phyloP scores from a whole-genome alignment of 2,113 vertebrate species.

The Rhinichthys klamathensis region DNA sequence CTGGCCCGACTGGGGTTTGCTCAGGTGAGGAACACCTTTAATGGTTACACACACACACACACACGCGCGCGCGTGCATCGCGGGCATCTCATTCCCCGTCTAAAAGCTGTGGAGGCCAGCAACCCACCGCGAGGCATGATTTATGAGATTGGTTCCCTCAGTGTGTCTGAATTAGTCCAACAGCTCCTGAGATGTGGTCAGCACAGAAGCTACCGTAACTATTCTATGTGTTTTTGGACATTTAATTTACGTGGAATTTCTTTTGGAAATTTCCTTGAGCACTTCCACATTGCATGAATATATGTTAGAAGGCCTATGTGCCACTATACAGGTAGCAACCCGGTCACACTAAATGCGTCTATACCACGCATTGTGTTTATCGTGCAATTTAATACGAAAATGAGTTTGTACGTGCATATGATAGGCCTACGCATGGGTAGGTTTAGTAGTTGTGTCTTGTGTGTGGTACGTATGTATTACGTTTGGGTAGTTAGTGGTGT shows the following conservation, averaged over 20 bases:
- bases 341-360: too few relatives aligned
- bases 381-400: too few relatives aligned
- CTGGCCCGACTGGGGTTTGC: slow-evolving; percentile 74
- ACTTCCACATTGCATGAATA: background rate
- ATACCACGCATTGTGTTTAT: too few relatives aligned
- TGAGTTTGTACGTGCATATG: too few relatives aligned
- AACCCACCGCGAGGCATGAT: slow-evolving; percentile 49
- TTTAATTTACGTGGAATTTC: background rate
- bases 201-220: slow-evolving; percentile 18
- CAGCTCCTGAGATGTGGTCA: slow-evolving; percentile 50
- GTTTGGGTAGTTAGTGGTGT: too few relatives aligned
- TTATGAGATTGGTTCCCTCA: slow-evolving; percentile 56
- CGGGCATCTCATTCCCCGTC: slow-evolving; percentile 50
- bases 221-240: slow-evolving; percentile 22
- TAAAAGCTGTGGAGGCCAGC: slow-evolving; percentile 42
- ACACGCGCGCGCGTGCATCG: too few relatives aligned
- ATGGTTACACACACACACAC: slow-evolving; percentile 41
- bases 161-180: slow-evolving; percentile 54
- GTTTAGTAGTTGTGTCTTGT: too few relatives aligned
- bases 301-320: background rate
- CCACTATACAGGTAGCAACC: too few relatives aligned
- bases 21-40: slow-evolving; percentile 51
- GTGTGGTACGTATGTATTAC: too few relatives aligned
- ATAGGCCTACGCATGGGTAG: too few relatives aligned
- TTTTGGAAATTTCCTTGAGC: background rate